Conservation (phyloP, 2,888 invertebrate species). For the Hyles lineata region DNA sequence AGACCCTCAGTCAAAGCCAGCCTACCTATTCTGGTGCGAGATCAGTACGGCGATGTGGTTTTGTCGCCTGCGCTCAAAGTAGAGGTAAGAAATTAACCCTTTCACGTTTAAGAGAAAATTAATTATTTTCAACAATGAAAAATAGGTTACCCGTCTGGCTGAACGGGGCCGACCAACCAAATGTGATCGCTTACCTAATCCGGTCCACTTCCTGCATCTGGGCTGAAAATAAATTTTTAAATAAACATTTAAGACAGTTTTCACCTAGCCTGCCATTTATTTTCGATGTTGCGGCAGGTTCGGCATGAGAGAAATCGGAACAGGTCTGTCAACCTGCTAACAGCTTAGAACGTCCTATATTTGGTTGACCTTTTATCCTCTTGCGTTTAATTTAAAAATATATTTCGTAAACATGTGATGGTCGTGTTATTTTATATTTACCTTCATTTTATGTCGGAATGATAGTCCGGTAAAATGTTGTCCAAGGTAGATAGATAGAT, state of each 20-base stretch:
- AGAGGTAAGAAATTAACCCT: slow-evolving; percentile 68
- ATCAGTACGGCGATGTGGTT: slow-evolving; percentile 96
- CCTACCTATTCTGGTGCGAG: slow-evolving; percentile 90
- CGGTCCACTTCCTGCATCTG: not conserved
- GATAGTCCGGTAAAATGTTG: too few species aligned
- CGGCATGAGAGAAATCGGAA: too few species aligned
- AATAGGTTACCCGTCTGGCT: not conserved
- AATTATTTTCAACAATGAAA: not conserved
- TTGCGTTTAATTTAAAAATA: too few species aligned
- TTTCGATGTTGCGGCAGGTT: not conserved
- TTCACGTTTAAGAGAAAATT: not conserved
- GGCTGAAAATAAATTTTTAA: not conserved
- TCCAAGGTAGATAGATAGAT: too few species aligned
- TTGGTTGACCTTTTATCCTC: too few species aligned
- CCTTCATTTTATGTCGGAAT: too few species aligned
- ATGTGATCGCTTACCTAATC: slow-evolving; percentile 2
- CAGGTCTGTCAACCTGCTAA: too few species aligned
- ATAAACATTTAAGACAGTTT: not conserved
- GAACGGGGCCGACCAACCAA: not conserved
- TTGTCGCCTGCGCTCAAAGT: slow-evolving; percentile 94
- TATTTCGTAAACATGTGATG: too few species aligned
- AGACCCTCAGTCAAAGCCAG: slow-evolving; percentile 83
- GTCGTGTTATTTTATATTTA: too few species aligned
- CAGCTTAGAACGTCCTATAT: too few species aligned
- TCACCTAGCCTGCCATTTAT: not conserved